Base-by-base conservation (phyloP, 2,888 invertebrate species). In the Malthinus seriepunctatus region DNA sequence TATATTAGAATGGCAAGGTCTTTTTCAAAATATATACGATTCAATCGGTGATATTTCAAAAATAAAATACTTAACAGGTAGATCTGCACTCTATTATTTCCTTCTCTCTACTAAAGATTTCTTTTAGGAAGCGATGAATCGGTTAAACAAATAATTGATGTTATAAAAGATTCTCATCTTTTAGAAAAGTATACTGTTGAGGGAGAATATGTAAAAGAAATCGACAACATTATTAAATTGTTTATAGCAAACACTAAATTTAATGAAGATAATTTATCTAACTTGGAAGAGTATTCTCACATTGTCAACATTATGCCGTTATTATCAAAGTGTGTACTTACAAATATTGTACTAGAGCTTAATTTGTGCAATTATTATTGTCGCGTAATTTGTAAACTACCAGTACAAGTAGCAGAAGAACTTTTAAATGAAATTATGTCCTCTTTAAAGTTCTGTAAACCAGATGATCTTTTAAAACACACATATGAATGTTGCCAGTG, bases 51-150 rank as follows among this genome's bases (percentile, higher is more conserved):
- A 70, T 51, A 71, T 77, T 55, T 65, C 66, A 5, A 73, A 68
- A 68, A 73, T 76, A 35, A 70, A 67, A 63, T 69, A 73, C 51
- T 69, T 63, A 69, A 74, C 73, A 66, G 77, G 77, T 76, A 68
- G 39, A 56, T 8, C 38, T 11, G 33, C 23, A 47, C 31, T 12
- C 15, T 35, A 14, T 15, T 11, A 8, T 1, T 15, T 37, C 9
- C n/a, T 46, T 38, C 12, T 23, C 5, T 23, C 5, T 23, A 23
- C 23, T 23, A 23, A 23, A 3, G 23, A 2, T 5, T 5, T 32
- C 7, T 70, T 69, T 23, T 39, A 76, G 74, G 74, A 50, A 73
- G 75, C 56, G 75, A 75, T 59, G 59, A 67, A 47, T 68, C 65
- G 50, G 70, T 75, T 15, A 32, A 33, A 11, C 32, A 32, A 31